Conservation (phyloP, 2,888 invertebrate species). For the Stenolophus ochropezus region DNA sequence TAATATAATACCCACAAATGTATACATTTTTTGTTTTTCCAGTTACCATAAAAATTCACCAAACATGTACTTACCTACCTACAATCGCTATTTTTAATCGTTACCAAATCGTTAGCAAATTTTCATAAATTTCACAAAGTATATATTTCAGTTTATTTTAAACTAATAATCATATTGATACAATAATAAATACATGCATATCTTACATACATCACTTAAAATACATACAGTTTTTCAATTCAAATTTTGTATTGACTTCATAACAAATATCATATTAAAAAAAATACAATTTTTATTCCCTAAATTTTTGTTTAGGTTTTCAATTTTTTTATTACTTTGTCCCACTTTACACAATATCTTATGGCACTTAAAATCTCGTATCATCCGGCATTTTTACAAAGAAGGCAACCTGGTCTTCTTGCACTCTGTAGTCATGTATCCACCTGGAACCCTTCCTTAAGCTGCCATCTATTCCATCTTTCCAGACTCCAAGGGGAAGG, state of each 20-base stretch:
- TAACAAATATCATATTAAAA: too few species aligned
- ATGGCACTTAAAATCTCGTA: conserved; percentile 79
- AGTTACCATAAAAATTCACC: not conserved
- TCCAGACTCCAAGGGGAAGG: conserved; percentile 94
- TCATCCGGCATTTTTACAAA: conserved; percentile 91
- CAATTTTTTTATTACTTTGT: too few species aligned
- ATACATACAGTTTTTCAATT: too few species aligned
- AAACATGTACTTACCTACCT: too few species aligned
- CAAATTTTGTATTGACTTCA: too few species aligned
- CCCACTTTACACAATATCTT: not conserved
- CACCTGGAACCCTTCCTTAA: conserved; percentile 91
- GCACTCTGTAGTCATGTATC: conserved; percentile 91
- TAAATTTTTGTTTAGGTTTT: too few species aligned
- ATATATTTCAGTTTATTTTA: not conserved
- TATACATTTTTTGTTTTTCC: not conserved
- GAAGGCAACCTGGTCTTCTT: conserved; percentile 86
- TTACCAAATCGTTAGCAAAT: too few species aligned
- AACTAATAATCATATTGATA: conserved; percentile 5
- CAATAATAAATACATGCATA: not conserved
- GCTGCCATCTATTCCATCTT: conserved; percentile 91
- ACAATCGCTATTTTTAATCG: too few species aligned
- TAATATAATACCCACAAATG: not conserved
- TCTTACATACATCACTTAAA: too few species aligned
- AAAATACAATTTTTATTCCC: too few species aligned
- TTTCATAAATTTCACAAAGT: not conserved